These are phyloP conservation scores for Eristalis pertinax DNA, from an alignment of 2,888 invertebrate genomes.

Conservation along the genomic window DNA sequence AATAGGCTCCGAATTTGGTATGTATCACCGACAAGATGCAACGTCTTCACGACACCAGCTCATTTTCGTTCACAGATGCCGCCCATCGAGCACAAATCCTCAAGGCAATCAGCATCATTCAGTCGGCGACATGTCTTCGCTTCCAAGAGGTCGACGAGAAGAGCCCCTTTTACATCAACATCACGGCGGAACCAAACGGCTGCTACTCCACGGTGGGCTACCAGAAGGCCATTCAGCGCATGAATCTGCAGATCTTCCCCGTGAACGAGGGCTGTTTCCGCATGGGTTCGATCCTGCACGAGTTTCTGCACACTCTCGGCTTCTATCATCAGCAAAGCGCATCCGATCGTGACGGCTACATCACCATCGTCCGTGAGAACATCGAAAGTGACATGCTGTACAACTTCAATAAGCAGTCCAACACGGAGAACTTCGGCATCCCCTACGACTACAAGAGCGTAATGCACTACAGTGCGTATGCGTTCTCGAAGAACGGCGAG, in stretches of 20 bases:
- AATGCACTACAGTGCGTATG: constrained; percentile 89
- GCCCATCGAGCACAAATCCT: constrained; percentile 84
- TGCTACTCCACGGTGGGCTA: constrained; percentile 90
- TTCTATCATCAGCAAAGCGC: constrained; percentile 92
- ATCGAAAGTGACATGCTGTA: constrained; percentile 83
- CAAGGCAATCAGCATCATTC: constrained; percentile 87
- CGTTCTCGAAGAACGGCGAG: constrained; percentile 87
- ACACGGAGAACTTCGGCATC: constrained; percentile 85
- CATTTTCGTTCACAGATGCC: constrained; percentile 74
- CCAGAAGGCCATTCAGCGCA: constrained; percentile 80
- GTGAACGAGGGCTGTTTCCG: constrained; percentile 78
- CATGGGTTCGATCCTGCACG: constrained; percentile 86
- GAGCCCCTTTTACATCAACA: constrained; percentile 75
- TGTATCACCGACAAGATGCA: not conserved
- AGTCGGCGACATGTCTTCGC: constrained; percentile 87
- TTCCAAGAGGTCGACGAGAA: constrained; percentile 85
- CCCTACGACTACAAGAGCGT: constrained; percentile 90
- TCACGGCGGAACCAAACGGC: constrained; percentile 86
- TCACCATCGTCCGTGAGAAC: constrained; percentile 82
- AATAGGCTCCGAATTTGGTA: constrained; percentile 80
- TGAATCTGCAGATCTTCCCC: constrained; percentile 76
- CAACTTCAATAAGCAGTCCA: constrained; percentile 87
- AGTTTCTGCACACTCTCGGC: constrained; percentile 89
- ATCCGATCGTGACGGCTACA: constrained; percentile 87
- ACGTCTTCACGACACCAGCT: no score